Conservation (phyloP, 2,888 invertebrate genomes). For the Camptogramma bilineatum region DNA sequence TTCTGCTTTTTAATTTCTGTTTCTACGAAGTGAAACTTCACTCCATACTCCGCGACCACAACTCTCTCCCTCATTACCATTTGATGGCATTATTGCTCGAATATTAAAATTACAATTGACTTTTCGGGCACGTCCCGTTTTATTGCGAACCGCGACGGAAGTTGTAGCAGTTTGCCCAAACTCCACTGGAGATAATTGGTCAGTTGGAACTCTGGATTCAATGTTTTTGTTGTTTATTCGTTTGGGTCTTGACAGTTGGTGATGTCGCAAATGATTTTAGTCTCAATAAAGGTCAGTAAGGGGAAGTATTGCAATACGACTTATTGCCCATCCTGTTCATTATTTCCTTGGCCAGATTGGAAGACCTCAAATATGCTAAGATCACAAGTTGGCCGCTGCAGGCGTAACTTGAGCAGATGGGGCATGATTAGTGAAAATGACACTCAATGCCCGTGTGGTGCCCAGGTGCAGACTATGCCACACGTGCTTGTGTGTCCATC, state of each 20-base stretch:
- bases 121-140: conserved; percentile 41
- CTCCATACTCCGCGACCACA: conserved; percentile 6
- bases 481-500: no score
- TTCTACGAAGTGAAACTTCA: neutral
- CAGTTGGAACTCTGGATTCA: conserved; percentile 29
- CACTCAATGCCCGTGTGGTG: no score
- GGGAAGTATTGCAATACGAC: no score
- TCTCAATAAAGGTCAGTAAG: no score
- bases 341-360: no score
- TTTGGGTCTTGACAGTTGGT: neutral
- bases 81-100: conserved; percentile 29
- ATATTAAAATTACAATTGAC: conserved; percentile 44
- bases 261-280: no score
- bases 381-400: no score
- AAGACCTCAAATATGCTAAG: no score
- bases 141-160: conserved; percentile 40
- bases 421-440: no score
- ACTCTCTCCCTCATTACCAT: conserved; percentile 31
- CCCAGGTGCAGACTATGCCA: no score
- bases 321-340: no score
- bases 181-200: conserved; percentile 41
- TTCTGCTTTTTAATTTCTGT: neutral
- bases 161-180: conserved; percentile 40
- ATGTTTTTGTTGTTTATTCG: conserved; percentile 18
- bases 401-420: no score